Evolutionary conservation across 2,113 vertebrate genomes (phyloP).

Genomic region (Austrofundulus limnaeus): DNA sequence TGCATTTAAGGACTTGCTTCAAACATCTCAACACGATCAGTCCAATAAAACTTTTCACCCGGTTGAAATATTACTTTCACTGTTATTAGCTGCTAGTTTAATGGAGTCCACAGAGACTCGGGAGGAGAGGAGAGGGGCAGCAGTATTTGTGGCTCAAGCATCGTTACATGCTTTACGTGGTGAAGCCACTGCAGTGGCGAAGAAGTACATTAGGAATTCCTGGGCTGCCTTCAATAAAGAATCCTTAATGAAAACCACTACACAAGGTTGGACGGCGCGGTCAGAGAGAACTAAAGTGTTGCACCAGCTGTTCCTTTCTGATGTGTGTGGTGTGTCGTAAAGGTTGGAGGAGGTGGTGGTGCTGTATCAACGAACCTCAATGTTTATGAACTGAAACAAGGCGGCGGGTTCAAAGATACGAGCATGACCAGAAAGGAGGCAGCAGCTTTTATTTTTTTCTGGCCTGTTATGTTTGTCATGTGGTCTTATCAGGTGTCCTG

Average conservation of each 20-base stretch:
- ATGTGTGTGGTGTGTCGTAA: slow-evolving; percentile 77
- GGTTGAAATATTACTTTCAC: slow-evolving; percentile 66
- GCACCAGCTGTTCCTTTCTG: slow-evolving; percentile 79
- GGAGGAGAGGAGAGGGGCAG: slow-evolving; percentile 21
- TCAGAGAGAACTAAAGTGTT: slow-evolving; percentile 67
- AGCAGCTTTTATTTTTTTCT: slow-evolving; percentile 72
- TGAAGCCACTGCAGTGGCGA: slow-evolving; percentile 76
- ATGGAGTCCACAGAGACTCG: slow-evolving; percentile 57
- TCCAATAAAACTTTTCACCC: slow-evolving; percentile 64
- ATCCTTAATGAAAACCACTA: slow-evolving; percentile 77
- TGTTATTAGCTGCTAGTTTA: slow-evolving; percentile 72
- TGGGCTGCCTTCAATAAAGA: slow-evolving; percentile 78
- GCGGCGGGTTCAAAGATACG: slow-evolving; percentile 67
- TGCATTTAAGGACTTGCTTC: slow-evolving; percentile 41
- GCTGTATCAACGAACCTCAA: slow-evolving; percentile 51
- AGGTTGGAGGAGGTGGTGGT: slow-evolving; percentile 52
- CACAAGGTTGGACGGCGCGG: slow-evolving; percentile 33
- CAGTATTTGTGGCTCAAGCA: slow-evolving; percentile 37
- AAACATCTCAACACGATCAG: slow-evolving; percentile 46
- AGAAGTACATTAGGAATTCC: slow-evolving; percentile 77
- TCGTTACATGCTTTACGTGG: slow-evolving; percentile 66
- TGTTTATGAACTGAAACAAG: slow-evolving; percentile 74
- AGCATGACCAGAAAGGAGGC: slow-evolving; percentile 16
- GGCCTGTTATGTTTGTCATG: slow-evolving; percentile 51
- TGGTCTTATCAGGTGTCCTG: slow-evolving; percentile 64